Conservation (phyloP, 1,140 invertebrate genomes). For the Drosophila sturtevanti region DNA sequence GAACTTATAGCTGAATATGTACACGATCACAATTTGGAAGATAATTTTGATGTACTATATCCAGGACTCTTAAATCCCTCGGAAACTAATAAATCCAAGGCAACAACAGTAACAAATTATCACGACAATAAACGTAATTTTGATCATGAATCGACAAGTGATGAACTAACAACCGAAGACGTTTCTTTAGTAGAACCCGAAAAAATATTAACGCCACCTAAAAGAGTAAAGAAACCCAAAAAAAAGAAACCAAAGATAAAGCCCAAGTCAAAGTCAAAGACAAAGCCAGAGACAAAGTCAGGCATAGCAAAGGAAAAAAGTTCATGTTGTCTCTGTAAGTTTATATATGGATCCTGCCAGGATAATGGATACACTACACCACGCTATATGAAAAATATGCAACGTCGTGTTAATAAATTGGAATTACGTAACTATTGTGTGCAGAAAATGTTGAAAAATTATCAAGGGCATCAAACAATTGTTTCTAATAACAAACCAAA, state of each 20-base stretch:
- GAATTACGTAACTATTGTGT: slow-evolving; percentile 38
- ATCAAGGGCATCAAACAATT: neutral
- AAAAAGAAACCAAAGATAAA: neutral
- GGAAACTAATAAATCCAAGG: neutral
- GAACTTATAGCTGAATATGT: slow-evolving; percentile 1
- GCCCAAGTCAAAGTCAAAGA: too few relatives aligned
- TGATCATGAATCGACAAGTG: too few relatives aligned
- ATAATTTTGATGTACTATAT: neutral
- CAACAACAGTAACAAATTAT: too few relatives aligned
- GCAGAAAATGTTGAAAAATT: slow-evolving; percentile 11
- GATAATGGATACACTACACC: slow-evolving; percentile 10
- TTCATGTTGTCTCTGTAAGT: slow-evolving; percentile 28
- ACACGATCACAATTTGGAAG: neutral
- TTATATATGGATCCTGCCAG: neutral
- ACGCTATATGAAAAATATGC: slow-evolving; percentile 38
- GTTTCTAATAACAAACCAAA: neutral
- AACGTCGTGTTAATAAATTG: slow-evolving; percentile 23
- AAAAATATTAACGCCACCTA: neutral
- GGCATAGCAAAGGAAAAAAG: too few relatives aligned
- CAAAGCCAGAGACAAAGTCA: neutral
- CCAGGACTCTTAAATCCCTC: neutral
- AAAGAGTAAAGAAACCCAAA: neutral
- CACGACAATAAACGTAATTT: too few relatives aligned
- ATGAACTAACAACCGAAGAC: too few relatives aligned
- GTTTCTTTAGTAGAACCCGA: neutral